phyloP scores from a whole-genome alignment of 2,888 invertebrate genomes.

The Cheilosia urbana region DNA sequence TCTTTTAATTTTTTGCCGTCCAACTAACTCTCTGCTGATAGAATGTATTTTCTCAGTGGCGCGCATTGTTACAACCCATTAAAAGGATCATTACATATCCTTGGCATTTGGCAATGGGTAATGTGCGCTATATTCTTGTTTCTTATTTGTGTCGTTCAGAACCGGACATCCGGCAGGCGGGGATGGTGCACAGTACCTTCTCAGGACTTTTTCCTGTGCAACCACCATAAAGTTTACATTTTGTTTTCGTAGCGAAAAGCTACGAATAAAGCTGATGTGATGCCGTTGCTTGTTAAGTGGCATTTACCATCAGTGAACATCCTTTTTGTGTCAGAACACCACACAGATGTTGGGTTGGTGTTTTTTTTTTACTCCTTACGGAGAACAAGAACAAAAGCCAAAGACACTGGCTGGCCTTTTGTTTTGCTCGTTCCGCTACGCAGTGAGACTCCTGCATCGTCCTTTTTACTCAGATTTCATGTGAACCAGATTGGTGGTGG shows the following conservation, averaged over 20 bases:
- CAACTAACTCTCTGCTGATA: constrained; percentile 26
- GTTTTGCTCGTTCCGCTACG: constrained; percentile 44
- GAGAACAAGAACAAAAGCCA: constrained; percentile 47
- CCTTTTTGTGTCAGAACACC: constrained; percentile 51
- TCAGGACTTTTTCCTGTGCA: constrained; percentile 48
- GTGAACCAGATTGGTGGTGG: constrained; percentile 58
- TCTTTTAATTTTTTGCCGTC: not conserved
- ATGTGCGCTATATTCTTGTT: constrained; percentile 68
- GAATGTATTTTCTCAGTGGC: constrained; percentile 67
- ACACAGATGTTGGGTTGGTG: constrained; percentile 18
- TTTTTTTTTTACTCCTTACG: constrained; percentile 9
- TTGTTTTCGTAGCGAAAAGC: constrained; percentile 43
- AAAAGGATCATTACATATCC: constrained; percentile 76
- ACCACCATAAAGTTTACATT: constrained; percentile 74
- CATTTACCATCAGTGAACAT: constrained; percentile 74
- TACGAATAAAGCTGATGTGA: constrained; percentile 50
- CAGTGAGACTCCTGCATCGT: constrained; percentile 13
- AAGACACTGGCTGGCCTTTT: constrained; percentile 58
- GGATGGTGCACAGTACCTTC: constrained; percentile 29
- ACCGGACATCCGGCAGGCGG: constrained; percentile 66
- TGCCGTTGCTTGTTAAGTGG: constrained; percentile 71
- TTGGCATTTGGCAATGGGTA: constrained; percentile 71
- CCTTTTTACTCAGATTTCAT: constrained; percentile 59
- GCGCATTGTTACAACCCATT: constrained; percentile 75
- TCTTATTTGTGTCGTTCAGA: constrained; percentile 59